Evolutionary conservation across 2,888 invertebrate genomes (phyloP).

Genomic region (Mantis religiosa): DNA sequence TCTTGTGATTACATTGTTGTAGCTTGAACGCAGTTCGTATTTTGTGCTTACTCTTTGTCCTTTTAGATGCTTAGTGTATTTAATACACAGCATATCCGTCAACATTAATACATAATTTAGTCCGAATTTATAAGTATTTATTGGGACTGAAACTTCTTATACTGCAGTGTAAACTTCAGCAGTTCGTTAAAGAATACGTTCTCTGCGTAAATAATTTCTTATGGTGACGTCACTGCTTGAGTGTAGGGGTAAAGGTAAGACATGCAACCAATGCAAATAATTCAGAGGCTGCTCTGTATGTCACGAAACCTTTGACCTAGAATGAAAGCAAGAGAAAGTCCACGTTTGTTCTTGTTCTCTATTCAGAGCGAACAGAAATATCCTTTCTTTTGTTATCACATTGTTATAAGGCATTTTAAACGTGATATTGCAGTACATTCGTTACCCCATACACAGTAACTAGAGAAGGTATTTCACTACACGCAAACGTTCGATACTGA

Average conservation of each 20-base stretch:
- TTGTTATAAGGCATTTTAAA: neutral
- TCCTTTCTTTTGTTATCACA: neutral
- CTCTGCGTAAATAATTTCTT: neutral
- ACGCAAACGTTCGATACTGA: no score
- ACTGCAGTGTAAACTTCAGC: neutral
- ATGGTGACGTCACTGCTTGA: neutral
- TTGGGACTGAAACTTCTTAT: neutral
- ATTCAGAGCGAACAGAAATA: neutral
- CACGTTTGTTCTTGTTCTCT: neutral
- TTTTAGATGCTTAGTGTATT: no score
- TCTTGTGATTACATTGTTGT: no score
- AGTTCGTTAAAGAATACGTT: neutral
- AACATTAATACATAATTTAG: no score
- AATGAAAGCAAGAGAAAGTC: neutral
- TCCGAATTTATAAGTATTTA: neutral
- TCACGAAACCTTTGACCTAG: neutral
- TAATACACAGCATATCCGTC: no score
- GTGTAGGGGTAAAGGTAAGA: neutral
- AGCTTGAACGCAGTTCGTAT: no score
- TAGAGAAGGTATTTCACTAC: no score
- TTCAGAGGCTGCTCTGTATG: neutral
- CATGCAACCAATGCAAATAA: neutral
- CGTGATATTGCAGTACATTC: no score
- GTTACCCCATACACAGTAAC: no score
- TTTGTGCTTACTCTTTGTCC: no score